A percentile compares a stretch with the other conserved stretches of the same genome.
These are phyloP conservation scores for Litoditis marina DNA, from an alignment of 2,888 invertebrate genomes.

Conservation along the genomic window DNA sequence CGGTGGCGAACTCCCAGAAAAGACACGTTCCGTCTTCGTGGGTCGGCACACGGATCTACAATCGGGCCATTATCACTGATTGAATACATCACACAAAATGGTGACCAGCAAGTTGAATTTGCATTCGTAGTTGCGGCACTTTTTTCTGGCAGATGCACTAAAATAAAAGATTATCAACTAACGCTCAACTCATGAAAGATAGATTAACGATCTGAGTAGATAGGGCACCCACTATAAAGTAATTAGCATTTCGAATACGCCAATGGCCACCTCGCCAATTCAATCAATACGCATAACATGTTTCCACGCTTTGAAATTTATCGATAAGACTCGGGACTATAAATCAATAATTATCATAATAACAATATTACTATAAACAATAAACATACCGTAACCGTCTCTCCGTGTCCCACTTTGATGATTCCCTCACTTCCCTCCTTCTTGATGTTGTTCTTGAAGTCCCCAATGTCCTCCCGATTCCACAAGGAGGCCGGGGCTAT, in stretches of 20 bases:
- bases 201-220: too few relatives aligned
- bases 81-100: not conserved
- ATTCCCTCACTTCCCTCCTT: conserved; percentile 81
- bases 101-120: too few relatives aligned
- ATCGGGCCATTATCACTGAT: not conserved
- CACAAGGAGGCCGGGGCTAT: conserved; percentile 81
- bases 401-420: conserved; percentile 89
- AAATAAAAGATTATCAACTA: not conserved
- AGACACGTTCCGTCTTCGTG: conserved; percentile 86
- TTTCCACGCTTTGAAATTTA: too few relatives aligned
- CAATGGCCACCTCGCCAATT: too few relatives aligned
- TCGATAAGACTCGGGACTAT: too few relatives aligned
- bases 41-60: conserved; percentile 83
- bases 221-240: too few relatives aligned
- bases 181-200: too few relatives aligned
- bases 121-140: too few relatives aligned
- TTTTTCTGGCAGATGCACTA: too few relatives aligned
- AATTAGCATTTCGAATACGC: too few relatives aligned
- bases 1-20: conserved; percentile 99
- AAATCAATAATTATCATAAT: too few relatives aligned
- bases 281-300: too few relatives aligned
- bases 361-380: not conserved
- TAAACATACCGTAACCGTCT: conserved; percentile 82
- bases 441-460: conserved; percentile 74
- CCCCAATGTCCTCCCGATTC: conserved; percentile 83